Evolutionary conservation across 2,797 vertebrate genomes (phyloP).

Genomic region (Neosilurus hyrtlii): DNA sequence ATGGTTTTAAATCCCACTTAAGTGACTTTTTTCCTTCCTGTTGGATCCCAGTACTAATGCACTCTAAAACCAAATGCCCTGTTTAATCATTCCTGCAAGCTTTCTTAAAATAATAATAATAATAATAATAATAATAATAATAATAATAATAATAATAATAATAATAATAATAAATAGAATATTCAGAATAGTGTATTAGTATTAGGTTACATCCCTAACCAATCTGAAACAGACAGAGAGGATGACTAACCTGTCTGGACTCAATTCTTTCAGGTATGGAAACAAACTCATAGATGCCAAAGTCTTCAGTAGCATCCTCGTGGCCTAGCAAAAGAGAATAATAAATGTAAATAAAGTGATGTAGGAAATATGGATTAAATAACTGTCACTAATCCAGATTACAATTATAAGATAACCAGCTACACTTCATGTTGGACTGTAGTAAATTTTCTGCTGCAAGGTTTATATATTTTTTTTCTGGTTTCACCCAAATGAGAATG

Average conservation of each 20-base stretch:
- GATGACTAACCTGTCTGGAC: conserved; percentile 75
- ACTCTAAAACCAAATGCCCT: not conserved
- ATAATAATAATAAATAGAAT: too few species aligned
- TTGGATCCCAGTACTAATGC: not conserved
- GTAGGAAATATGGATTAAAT: not conserved
- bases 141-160: too few species aligned
- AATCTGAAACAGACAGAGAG: not conserved
- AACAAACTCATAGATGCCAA: conserved; percentile 96
- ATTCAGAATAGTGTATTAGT: not conserved
- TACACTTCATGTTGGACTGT: too few species aligned
- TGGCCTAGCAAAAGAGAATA: conserved; percentile 76
- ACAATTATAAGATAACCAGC: not conserved
- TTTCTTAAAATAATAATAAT: not conserved
- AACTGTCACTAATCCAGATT: not conserved
- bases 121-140: too few species aligned
- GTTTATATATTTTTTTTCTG: too few species aligned
- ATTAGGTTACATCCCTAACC: not conserved
- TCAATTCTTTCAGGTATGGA: conserved; percentile 82
- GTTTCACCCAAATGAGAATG: too few species aligned
- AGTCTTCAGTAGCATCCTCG: conserved; percentile 91
- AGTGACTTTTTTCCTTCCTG: not conserved
- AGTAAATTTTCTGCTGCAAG: too few species aligned
- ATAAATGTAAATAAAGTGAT: not conserved
- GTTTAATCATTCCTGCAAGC: not conserved
- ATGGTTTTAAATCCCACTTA: not conserved